Conservation (phyloP, 2,888 invertebrate species). For the Liopterus haemorrhoidalis region DNA sequence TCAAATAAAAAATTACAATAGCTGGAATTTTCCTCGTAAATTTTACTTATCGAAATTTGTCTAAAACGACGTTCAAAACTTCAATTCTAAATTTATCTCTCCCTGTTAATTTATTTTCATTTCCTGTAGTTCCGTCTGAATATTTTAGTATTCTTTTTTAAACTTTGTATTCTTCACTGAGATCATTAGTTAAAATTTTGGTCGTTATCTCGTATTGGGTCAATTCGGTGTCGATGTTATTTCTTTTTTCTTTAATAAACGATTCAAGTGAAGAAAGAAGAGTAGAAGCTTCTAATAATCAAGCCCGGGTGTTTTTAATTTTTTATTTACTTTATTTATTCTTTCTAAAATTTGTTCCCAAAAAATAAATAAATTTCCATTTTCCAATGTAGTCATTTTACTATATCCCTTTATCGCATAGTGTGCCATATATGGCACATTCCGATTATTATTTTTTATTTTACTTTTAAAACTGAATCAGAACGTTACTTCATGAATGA, state of each 20-base stretch:
- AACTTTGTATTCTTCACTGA: background rate
- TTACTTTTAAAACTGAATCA: too few species aligned
- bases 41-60: too few species aligned
- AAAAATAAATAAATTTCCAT: background rate
- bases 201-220: background rate
- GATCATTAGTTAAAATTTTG: background rate
- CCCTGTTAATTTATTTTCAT: constrained; percentile 17
- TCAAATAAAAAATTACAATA: background rate
- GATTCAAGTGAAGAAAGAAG: background rate
- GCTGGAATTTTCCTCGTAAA: background rate
- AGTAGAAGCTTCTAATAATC: background rate
- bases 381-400: constrained; percentile 3
- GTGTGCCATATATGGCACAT: too few species aligned
- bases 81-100: constrained; percentile 25
- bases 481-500: too few species aligned
- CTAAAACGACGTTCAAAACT: constrained; percentile 20
- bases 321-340: constrained; percentile 3
- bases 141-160: constrained; percentile 10
- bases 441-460: too few species aligned
- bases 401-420: too few species aligned
- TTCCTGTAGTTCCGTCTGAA: constrained; percentile 26
- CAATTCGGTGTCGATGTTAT: background rate
- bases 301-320: background rate
- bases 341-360: constrained; percentile 11
- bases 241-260: background rate